A percentile compares a stretch with the other conserved stretches of the same genome.
Conservation (phyloP, 2,113 vertebrate genomes). For the Jaculus jaculus region DNA sequence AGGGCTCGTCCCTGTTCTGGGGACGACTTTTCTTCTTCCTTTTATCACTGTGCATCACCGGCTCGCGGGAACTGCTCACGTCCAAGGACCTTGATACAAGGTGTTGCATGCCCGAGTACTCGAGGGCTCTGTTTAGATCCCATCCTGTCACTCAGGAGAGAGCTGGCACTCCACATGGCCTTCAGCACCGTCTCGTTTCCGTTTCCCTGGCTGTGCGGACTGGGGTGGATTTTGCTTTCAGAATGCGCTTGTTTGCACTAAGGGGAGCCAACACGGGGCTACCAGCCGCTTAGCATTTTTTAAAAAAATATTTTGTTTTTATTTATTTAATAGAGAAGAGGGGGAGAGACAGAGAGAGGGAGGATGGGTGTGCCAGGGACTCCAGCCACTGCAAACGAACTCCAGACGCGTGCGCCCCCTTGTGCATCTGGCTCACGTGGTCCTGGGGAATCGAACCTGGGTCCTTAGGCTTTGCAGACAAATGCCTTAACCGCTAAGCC, state of each 20-base stretch:
- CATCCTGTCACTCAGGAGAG: neutral
- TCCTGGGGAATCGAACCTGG: too few relatives aligned
- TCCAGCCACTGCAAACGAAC: too few relatives aligned
- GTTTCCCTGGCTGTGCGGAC: neutral
- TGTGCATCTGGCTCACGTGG: too few relatives aligned
- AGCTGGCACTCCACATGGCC: neutral
- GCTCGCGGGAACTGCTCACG: neutral
- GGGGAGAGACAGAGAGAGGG: too few relatives aligned
- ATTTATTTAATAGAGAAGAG: too few relatives aligned
- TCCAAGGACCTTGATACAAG: neutral
- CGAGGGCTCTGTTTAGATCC: neutral
- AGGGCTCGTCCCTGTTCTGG: fast-evolving
- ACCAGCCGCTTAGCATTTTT: neutral
- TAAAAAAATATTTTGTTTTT: too few relatives aligned
- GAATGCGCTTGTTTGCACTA: neutral
- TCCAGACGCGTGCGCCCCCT: too few relatives aligned
- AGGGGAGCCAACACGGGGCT: neutral
- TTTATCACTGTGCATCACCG: neutral
- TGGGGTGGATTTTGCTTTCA: neutral
- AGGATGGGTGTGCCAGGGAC: too few relatives aligned
- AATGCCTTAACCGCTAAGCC: too few relatives aligned
- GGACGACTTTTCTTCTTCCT: neutral
- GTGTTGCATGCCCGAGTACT: neutral
- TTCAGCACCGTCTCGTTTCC: neutral
- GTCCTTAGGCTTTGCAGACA: too few relatives aligned